Base-by-base conservation (phyloP, 2,113 vertebrate genomes). In the Nibea albiflora region DNA sequence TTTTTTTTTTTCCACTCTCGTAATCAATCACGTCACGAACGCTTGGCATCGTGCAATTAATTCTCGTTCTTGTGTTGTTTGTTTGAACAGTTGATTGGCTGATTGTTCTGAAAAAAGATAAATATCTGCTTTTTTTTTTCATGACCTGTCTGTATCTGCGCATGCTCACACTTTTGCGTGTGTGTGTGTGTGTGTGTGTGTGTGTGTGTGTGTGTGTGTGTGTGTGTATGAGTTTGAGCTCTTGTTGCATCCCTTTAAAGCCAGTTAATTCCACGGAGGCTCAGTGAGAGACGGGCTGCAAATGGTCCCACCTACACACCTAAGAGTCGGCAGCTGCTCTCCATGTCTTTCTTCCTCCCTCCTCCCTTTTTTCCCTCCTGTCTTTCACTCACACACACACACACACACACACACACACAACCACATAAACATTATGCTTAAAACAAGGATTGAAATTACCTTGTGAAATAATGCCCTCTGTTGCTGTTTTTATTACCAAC, bases 301-400 rank as follows among this genome's bases (percentile, higher is more conserved):
- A 93, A 91, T 77, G 83, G 86, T 85, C 88, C 91, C 94, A 81
- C 93, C 93, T 94, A 94, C 94, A 94, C 91, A 84, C 66, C 76
- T 76, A 60, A 79, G 83, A 83, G 35, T 81, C 81, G 20, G 56
- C 91, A 93, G 88, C 87, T 89, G 85, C 46, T 91, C 76, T 85
- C 70, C 73, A 76, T 78, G 76, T 74, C 74, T 63, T 77, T 84
- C 70, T 81, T 73, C 52, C 42, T 65, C n/a, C 56, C 10, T 67
- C 62, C 35, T 78, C 62, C 50, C 17, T 66, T 49, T 49, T 73
- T 56, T 56, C 31, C 63, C 57, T 65, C 66, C 57, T 63, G 42
- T 74, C 73, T 74, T 67, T 67, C 60, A 47, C 49, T 28, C 66
- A n/a, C 26, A 35, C 57, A 57, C 20, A n/a, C 26, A 35, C 57